Evolutionary conservation across 2,797 vertebrate species (phyloP).

Genomic region (Miichthys miiuy): DNA sequence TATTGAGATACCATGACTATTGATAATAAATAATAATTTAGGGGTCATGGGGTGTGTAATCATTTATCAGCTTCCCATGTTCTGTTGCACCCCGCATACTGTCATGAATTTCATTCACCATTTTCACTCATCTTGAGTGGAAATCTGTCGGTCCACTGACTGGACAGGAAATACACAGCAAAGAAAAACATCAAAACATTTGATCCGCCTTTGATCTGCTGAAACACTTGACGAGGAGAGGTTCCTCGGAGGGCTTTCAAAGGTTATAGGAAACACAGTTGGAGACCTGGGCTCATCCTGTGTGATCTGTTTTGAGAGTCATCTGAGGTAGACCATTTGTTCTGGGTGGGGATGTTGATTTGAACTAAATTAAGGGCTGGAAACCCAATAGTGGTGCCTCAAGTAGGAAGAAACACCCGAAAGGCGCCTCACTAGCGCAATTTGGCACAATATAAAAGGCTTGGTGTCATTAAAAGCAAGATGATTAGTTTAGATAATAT

Average conservation of each 20-base stretch:
- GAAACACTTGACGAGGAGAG: constrained; percentile 60
- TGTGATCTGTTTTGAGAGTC: constrained; percentile 84
- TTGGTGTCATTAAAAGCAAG: constrained; percentile 62
- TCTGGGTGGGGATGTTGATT: constrained; percentile 81
- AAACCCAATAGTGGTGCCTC: constrained; percentile 74
- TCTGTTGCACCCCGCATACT: background rate
- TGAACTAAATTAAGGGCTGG: constrained; percentile 78
- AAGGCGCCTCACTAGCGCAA: constrained; percentile 66
- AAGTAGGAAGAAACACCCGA: constrained; percentile 70
- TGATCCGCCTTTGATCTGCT: constrained; percentile 61
- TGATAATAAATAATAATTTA: background rate
- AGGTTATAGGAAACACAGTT: constrained; percentile 74
- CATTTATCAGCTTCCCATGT: background rate
- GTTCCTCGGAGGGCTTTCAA: constrained; percentile 70
- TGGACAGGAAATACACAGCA: constrained; percentile 55
- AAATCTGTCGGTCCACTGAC: constrained; percentile 49
- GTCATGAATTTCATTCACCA: constrained; percentile 22
- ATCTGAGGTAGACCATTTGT: constrained; percentile 80
- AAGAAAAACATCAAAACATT: constrained; percentile 52
- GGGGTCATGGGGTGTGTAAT: background rate
- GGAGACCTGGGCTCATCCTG: constrained; percentile 75
- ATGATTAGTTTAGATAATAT: constrained; percentile 61
- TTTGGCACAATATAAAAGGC: constrained; percentile 71
- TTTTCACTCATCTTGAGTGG: constrained; percentile 30
- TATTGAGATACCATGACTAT: background rate